Conservation (phyloP, 2,888 invertebrate genomes). For the Noctua comes region DNA sequence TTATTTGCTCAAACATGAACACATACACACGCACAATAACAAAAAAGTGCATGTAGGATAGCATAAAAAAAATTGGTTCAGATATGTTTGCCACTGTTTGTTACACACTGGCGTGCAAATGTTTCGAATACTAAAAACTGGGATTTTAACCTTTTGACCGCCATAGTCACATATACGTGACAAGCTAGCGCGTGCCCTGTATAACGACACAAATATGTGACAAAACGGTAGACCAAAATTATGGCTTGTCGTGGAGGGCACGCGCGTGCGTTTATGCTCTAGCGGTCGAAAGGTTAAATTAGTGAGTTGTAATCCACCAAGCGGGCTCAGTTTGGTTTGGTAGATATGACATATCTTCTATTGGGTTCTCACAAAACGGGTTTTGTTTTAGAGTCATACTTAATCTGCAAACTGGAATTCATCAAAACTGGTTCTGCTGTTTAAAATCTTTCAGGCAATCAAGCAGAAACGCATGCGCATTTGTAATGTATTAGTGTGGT, state of each 20-base stretch:
- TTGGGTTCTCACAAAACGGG: neutral
- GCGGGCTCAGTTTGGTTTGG: neutral
- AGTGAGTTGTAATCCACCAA: neutral
- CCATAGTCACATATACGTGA: no score
- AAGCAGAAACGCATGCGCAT: neutral
- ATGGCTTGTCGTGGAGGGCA: no score
- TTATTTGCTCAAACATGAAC: neutral
- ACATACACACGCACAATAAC: neutral
- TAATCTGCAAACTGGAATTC: neutral
- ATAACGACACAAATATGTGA: no score
- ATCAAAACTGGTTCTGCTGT: neutral
- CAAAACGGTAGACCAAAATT: no score
- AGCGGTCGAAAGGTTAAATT: neutral
- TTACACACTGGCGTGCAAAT: neutral
- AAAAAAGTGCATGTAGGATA: neutral
- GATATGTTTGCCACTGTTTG: neutral
- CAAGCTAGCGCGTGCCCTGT: no score
- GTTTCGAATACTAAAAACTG: neutral
- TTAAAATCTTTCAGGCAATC: neutral
- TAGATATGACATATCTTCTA: neutral
- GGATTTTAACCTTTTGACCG: neutral
- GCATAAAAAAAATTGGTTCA: neutral
- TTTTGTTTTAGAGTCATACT: neutral
- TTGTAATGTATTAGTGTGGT: neutral
- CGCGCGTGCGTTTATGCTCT: no score